phyloP scores from a whole-genome alignment of 1,140 invertebrate species.

The Pemphigus obesinymphae region DNA sequence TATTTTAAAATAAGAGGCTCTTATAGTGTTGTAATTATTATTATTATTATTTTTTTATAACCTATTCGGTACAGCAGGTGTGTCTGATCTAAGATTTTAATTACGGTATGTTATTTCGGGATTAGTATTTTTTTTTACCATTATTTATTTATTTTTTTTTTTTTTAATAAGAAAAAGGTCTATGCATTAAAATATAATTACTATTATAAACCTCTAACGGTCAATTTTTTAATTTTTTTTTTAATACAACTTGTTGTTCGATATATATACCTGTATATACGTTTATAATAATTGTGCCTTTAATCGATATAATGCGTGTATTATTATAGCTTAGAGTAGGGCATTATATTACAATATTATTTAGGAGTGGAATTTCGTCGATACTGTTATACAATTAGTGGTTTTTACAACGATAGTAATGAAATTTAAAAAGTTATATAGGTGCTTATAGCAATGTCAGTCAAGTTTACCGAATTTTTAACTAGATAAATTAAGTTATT shows the following conservation, averaged over 20 bases:
- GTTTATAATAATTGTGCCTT: no score
- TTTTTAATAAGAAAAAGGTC: not conserved
- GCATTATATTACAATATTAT: not conserved
- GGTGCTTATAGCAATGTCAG: no score
- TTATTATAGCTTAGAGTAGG: not conserved
- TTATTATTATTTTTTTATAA: not conserved
- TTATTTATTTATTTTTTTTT: no score
- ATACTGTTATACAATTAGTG: not conserved
- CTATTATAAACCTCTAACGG: not conserved
- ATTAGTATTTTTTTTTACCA: no score
- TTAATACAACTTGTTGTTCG: not conserved
- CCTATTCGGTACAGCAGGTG: not conserved
- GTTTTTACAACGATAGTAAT: no score
- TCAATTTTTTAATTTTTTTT: not conserved
- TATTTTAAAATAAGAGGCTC: not conserved
- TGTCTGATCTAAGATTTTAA: not conserved
- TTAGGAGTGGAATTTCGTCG: not conserved
- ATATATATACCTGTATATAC: no score
- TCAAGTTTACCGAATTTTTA: no score
- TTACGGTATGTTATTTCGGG: not conserved
- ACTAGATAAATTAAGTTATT: no score
- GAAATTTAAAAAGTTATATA: no score
- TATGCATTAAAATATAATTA: not conserved
- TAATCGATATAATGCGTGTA: not conserved
- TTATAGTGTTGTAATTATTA: no score